Conservation (phyloP, 1,140 invertebrate genomes). For the Archegozetes longisetosus region DNA sequence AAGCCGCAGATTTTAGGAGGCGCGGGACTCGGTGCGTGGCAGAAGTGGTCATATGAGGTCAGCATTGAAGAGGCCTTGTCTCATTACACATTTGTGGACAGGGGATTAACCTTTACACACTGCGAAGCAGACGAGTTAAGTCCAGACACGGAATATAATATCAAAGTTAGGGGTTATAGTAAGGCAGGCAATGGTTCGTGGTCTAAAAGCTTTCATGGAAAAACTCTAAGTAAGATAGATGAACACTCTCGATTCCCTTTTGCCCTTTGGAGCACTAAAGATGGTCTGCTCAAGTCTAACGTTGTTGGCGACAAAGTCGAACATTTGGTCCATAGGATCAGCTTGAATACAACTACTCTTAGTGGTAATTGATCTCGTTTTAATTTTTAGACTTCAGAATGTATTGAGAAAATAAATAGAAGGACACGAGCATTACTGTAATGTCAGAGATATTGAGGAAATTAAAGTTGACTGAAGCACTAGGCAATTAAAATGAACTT, state of each 20-base stretch:
- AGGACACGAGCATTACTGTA: too few species aligned
- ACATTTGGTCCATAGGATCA: conserved; percentile 15
- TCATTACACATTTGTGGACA: conserved; percentile 13
- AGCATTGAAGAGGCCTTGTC: conserved; percentile 40
- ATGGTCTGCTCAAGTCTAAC: conserved; percentile 51
- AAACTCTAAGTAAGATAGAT: conserved; percentile 29
- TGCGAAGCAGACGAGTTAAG: conserved; percentile 33
- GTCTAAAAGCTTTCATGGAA: conserved; percentile 41
- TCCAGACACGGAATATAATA: conserved; percentile 52
- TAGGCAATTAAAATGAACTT: too few species aligned
- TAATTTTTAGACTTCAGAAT: too few species aligned
- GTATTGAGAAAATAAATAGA: too few species aligned
- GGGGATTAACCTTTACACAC: conserved; percentile 3
- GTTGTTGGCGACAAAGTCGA: conserved; percentile 26
- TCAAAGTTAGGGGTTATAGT: conserved; percentile 60
- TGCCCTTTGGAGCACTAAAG: conserved; percentile 46
- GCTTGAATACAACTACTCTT: conserved; percentile 14
- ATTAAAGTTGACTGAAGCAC: too few species aligned
- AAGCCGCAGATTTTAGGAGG: conserved; percentile 53
- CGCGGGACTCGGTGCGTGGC: conserved; percentile 49
- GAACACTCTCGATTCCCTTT: neutral
- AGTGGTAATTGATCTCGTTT: too few species aligned
- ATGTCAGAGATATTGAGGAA: too few species aligned
- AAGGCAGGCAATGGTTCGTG: conserved; percentile 54
- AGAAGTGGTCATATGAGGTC: conserved; percentile 67